These are phyloP conservation scores for Silurus asotus DNA, from an alignment of 2,113 vertebrate genomes.

Conservation along the genomic window DNA sequence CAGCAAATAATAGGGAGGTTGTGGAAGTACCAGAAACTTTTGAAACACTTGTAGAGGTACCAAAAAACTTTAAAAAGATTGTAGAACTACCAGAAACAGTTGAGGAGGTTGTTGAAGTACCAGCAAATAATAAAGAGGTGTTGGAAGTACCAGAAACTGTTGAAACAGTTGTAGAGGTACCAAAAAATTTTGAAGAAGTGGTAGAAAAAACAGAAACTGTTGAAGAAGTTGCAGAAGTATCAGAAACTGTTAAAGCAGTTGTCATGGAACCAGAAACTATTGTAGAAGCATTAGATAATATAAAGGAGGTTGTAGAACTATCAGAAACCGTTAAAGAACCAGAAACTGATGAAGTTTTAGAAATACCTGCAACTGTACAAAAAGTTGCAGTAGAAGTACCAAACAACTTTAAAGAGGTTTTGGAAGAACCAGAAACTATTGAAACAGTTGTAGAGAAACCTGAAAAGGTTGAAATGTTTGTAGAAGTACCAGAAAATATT, in stretches of 20 bases:
- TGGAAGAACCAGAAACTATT: too few relatives aligned
- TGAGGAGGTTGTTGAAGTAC: background rate
- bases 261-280: too few relatives aligned
- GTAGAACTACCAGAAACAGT: too few relatives aligned
- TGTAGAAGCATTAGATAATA: too few relatives aligned
- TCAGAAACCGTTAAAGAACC: background rate
- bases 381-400: background rate
- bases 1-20: background rate
- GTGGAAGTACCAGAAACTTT: background rate
- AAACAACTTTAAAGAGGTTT: background rate
- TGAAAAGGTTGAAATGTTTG: background rate
- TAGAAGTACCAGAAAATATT: background rate
- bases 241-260: background rate
- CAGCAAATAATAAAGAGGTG: background rate
- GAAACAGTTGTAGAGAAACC: too few relatives aligned
- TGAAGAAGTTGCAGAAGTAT: background rate
- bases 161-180: background rate
- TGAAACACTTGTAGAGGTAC: background rate
- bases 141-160: background rate
- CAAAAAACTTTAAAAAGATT: background rate
- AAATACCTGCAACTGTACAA: background rate
- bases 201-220: background rate
- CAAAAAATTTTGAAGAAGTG: background rate
- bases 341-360: background rate
- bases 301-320: background rate